Conservation (phyloP, 2,888 invertebrate species). For the Lordiphosa andalusiaca region DNA sequence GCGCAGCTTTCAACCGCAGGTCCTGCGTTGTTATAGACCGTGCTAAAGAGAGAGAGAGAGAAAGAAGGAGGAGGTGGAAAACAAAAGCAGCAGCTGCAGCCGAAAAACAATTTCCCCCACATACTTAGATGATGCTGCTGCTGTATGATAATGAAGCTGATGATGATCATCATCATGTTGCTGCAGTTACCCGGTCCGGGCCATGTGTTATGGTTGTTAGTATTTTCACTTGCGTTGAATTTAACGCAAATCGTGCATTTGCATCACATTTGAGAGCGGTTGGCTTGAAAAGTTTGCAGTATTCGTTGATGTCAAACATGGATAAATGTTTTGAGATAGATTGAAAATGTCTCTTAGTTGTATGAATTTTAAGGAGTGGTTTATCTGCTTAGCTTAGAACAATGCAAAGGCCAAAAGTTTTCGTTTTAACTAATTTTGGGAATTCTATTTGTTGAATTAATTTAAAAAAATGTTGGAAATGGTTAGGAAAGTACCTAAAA, state of each 20-base stretch:
- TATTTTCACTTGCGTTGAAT: constrained; percentile 15
- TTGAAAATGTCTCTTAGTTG: too few relatives aligned
- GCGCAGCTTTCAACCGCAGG: constrained; percentile 1
- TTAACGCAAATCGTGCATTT: constrained; percentile 21
- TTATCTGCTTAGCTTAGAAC: too few relatives aligned
- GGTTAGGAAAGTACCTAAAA: too few relatives aligned
- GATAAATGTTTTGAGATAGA: background rate
- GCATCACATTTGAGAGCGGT: constrained; percentile 4
- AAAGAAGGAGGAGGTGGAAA: background rate
- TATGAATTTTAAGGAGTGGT: too few relatives aligned
- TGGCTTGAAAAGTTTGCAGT: background rate
- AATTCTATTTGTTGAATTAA: too few relatives aligned
- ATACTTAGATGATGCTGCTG: constrained; percentile 12
- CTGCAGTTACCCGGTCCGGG: constrained; percentile 22
- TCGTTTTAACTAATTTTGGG: too few relatives aligned
- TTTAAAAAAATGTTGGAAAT: too few relatives aligned
- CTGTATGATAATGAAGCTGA: constrained; percentile 15
- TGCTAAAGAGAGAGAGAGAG: background rate
- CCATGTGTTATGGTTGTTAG: constrained; percentile 17
- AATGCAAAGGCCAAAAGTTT: too few relatives aligned
- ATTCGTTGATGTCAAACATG: background rate
- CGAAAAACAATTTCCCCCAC: constrained; percentile 9
- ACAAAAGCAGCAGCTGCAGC: constrained; percentile 4
- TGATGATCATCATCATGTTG: constrained; percentile 30
- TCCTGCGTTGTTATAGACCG: background rate